Evolutionary conservation across 2,797 vertebrate genomes (phyloP).

Genomic region (Sebastes melanostomus): DNA sequence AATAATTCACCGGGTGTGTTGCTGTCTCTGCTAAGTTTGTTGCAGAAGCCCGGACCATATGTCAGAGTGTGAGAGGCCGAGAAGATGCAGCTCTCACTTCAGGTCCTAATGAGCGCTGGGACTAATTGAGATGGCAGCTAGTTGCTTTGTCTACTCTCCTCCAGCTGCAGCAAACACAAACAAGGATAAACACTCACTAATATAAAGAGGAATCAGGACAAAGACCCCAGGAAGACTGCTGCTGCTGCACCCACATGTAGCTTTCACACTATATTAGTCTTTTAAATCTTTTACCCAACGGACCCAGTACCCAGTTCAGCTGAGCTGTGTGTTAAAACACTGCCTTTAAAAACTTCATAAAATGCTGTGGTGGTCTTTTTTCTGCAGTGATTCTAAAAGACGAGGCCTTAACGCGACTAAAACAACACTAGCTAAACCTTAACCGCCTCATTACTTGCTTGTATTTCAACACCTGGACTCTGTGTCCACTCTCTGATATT

Average conservation of each 20-base stretch:
- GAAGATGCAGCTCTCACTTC: slow-evolving; percentile 26
- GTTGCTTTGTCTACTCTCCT: neutral
- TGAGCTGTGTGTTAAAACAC: too few species aligned
- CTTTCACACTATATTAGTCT: neutral
- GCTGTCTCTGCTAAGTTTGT: slow-evolving; percentile 1
- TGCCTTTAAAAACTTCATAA: too few species aligned
- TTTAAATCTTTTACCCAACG: neutral
- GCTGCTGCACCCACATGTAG: neutral
- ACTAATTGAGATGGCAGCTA: slow-evolving; percentile 39
- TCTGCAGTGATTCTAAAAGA: too few species aligned
- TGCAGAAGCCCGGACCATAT: slow-evolving; percentile 43
- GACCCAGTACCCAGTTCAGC: too few species aligned
- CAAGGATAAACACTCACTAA: neutral
- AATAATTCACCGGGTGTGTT: slow-evolving; percentile 39
- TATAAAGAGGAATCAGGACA: neutral
- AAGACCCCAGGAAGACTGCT: neutral
- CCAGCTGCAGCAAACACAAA: slow-evolving; percentile 31
- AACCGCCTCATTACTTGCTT: too few species aligned
- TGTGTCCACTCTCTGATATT: too few species aligned
- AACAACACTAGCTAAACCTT: too few species aligned
- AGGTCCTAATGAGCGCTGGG: slow-evolving; percentile 43
- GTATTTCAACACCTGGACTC: too few species aligned
- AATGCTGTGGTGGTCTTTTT: too few species aligned
- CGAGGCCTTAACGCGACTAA: too few species aligned
- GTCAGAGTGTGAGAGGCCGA: slow-evolving; percentile 11